Base-by-base conservation (phyloP, 2,888 invertebrate genomes). In the Aradus depressus region DNA sequence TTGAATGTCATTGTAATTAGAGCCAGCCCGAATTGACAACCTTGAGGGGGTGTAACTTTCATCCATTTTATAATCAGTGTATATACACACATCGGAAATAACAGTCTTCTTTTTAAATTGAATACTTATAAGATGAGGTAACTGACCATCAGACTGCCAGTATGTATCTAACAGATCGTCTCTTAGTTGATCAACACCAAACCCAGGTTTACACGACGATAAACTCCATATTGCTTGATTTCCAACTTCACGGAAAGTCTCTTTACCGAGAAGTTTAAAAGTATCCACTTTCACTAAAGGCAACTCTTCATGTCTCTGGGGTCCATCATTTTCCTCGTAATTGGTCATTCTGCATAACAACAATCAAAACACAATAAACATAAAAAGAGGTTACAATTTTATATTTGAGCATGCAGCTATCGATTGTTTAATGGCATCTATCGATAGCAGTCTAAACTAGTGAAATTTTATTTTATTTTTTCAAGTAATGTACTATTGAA, bases 91-190 rank as follows among this genome's bases (percentile, higher is more conserved):
- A 68, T 95, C 91, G 43, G 87, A 84, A 8, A 98, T 84, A 58
- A 91, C 90, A 1, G 92, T 97, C 70, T 96, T 96, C 57, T 86
- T 77, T 63, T 88, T 83, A 66, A 97, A 97, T 64, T 96, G 93
- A 58, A 98, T 90, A 65, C 96, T 97, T 0, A 98, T 92, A 57
- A 96, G 73, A 70, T 98, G 98, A 3, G 98, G 98, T 56, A 98
- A 75, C 60, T 96, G 96, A 0, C 98, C 98, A 69, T 99, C 98
- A 0, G 96, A 97, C 67, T 98, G 98, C 98, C 98, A 98, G 67
- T 96, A 98, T 3, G 95, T 93, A 60, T 98, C 98, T 69, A 89
- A 84, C 57, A 89, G 87, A 65, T 93, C 90, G 68, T 97, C 95
- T 58, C 96, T 73, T 35, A 98, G 69, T 65, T 97, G 96, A 65